Evolutionary conservation across 2,888 invertebrate genomes (phyloP), one percentile per base, ranked within the genome.

Genomic region (Eilema caniola): DNA sequence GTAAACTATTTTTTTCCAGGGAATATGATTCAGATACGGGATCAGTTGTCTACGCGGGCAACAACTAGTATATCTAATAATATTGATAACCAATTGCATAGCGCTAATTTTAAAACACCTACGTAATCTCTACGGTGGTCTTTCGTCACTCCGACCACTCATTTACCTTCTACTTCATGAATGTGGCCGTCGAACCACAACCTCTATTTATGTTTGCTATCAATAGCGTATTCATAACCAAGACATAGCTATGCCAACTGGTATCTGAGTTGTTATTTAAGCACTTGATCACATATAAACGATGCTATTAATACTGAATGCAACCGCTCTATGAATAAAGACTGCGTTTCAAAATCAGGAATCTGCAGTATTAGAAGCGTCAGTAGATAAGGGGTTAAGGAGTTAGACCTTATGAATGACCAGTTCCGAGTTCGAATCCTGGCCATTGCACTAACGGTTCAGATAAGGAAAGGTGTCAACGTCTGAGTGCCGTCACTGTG

Each of bases 201-300:
- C 24, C 62, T 41, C 20, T 20, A n/a, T 53, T 47, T 24, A 33
- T 20, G 61, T 62, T 62, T 62, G 3, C n/a, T 47, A n/a, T n/a
- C 12, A n/a, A 53, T 31, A 53, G n/a, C 28, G 12, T 59, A 57
- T 64, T 64, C 41, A 25, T 47, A 59, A 31, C 16, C 33, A 16
- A 63, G 57, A 14, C 63, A 62, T 33, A 56, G 60, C 57, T 53
- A 47, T 47, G 14, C 59, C 59, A 33, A 53, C 11, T 62, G 62
- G 63, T 64, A 70, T 65, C 63, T 72, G 72, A 41, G 56, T 61
- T 74, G 56, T 67, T 16, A 62, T 70, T 66, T 65, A 28, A 67
- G 66, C 62, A 70, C 62, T 73, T 70, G 72, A 80, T 79, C 73
- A 75, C 71, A 72, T 1, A 74, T 71, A 80, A 79, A 76, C 66